These are phyloP conservation scores for Melanotaenia boesemani DNA, from an alignment of 2,797 vertebrate genomes.

Conservation along the genomic window DNA sequence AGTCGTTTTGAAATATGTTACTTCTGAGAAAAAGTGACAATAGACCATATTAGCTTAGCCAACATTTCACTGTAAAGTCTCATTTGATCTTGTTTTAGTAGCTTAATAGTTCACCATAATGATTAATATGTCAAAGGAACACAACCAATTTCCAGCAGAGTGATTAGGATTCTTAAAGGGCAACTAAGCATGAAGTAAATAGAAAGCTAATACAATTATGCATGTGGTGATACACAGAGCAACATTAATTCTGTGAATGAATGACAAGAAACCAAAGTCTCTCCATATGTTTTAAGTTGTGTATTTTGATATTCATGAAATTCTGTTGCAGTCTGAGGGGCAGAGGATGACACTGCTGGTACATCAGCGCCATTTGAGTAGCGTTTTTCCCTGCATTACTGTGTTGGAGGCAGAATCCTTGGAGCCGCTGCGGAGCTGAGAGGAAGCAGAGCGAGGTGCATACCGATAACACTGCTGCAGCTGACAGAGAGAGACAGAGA, in stretches of 20 bases:
- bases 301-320: conserved; percentile 71
- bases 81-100: conserved; percentile 32
- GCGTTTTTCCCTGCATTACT: conserved; percentile 68
- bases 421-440: conserved; percentile 63
- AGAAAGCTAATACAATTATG: conserved; percentile 16
- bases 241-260: conserved; percentile 25
- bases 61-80: conserved; percentile 47
- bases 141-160: conserved; percentile 42
- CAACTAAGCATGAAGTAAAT: conserved; percentile 32
- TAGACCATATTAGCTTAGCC: conserved; percentile 33
- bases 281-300: conserved; percentile 39
- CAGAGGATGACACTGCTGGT: conserved; percentile 55
- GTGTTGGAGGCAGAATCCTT: conserved; percentile 70
- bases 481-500: conserved; percentile 47
- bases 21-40: conserved; percentile 40
- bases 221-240: conserved; percentile 3
- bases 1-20: conserved; percentile 30
- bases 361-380: conserved; percentile 49
- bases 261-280: conserved; percentile 32
- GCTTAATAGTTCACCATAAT: conserved; percentile 49
- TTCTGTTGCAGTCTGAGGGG: conserved; percentile 47
- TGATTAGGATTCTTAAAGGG: conserved; percentile 23
- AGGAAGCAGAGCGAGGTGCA: conserved; percentile 73
- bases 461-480: conserved; percentile 75
- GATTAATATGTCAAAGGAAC: conserved; percentile 58